Base-by-base conservation (phyloP, 2,888 invertebrate species). In the Eupsilia transversa region DNA sequence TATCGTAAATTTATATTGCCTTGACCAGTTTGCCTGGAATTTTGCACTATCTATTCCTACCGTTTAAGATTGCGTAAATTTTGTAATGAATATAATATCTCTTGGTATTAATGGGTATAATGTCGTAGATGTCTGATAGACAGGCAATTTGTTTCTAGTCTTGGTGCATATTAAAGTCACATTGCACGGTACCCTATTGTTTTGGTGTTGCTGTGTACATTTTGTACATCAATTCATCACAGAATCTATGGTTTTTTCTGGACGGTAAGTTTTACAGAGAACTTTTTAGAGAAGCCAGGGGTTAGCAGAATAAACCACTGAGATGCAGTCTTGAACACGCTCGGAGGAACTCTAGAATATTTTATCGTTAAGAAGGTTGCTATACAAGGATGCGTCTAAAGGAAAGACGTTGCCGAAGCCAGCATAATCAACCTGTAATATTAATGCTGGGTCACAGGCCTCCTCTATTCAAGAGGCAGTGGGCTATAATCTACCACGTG, bases 1-100 rank as follows among this genome's bases (percentile, higher is more conserved):
- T 73, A 75, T 38, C 38, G 49, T 63, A 66, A 63, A 66, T 56
- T 23, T 60, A 54, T 41, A 33, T 52, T 38, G 72, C 89, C 90
- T 90, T 90, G 88, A 87, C 88, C 89, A 67, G n/a, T 65, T 83
- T 87, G 41, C 10, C 20, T 12, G 67, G 74, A 72, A 81, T 83
- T 74, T 61, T 65, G 65, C 35, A 86, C 77, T 72, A 56, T 80
- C 80, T 82, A 80, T 67, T 79, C 46, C 57, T 75, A 74, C 57
- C 57, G 75, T 71, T 59, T 82, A 60, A 63, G 35, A 69, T 77
- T 77, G 70, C 76, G 70, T 70, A 71, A 75, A 70, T 63, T 35
- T 65, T 63, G 43, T 82, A 82, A 69, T 81, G 68, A 65, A 65
- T 70, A 64, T 33, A 49, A 64, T 33, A 49, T 27, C 27, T 70